Conservation (phyloP, 2,113 vertebrate species). For the Phalacrocorax brasilianus region DNA sequence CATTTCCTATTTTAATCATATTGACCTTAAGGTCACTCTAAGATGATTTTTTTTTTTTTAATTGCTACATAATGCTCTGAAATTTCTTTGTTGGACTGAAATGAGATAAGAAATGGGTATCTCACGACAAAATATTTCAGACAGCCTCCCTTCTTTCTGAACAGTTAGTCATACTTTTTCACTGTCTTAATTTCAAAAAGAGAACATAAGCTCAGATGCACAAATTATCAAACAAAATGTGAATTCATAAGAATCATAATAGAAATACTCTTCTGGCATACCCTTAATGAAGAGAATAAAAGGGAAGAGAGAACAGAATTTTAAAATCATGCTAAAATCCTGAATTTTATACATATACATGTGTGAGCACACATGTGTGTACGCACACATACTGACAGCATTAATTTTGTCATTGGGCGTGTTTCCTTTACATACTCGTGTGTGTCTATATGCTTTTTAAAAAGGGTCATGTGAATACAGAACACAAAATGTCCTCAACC, state of each 20-base stretch:
- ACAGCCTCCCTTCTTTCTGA: not conserved
- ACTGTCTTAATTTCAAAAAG: not conserved
- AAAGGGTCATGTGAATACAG: not conserved
- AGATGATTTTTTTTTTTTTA: not conserved
- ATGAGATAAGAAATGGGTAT: not conserved
- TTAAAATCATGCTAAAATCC: not conserved
- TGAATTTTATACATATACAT: not conserved
- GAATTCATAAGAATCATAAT: not conserved
- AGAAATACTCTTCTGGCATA: not conserved
- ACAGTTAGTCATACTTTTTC: not conserved
- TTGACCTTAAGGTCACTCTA: not conserved
- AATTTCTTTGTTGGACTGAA: not conserved
- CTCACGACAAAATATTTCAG: not conserved
- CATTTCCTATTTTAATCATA: not conserved
- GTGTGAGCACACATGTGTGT: fast-evolving
- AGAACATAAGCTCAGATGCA: not conserved
- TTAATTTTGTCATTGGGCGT: fast-evolving
- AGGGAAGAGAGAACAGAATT: not conserved
- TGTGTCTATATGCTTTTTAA: not conserved
- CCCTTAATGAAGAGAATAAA: not conserved
- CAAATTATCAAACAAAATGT: not conserved
- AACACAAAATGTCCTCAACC: not conserved
- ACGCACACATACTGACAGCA: not conserved
- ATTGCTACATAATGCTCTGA: not conserved
- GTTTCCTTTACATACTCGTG: fast-evolving